Evolutionary conservation across 2,888 invertebrate genomes (phyloP), one percentile per base, ranked within the genome.

Genomic region (Ellobium chinense): DNA sequence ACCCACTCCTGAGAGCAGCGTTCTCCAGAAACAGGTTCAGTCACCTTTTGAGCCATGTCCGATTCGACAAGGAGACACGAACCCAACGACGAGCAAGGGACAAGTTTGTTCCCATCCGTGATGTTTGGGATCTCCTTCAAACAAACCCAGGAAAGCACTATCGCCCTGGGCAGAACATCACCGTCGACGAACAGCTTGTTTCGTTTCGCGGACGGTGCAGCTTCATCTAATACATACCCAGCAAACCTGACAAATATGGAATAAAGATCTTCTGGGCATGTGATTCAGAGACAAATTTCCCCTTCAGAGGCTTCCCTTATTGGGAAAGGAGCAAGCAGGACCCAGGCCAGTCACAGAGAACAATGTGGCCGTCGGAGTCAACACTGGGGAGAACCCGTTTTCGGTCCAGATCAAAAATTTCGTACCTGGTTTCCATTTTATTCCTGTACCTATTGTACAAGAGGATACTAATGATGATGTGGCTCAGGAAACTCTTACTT

Each of bases 1-100:
- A 70, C 24, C 27, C 70, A 12, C n/a, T 70, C 27, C 60, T 78
- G 62, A 73, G 58, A 60, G 73, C 60, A 73, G 34, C 58, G 2
- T 73, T 73, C 31, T 29, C 34, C 1, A 56, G 56, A 60, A 29
- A 58, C 12, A 37, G 73, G 36, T 73, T 73, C 58, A 73, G 46
- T 54, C 39, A 54, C 70, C 70, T 70, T 70, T 27, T 70, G 73
- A 73, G 58, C 36, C 73, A 73, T 36, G 31, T 73, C 31, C 73
- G 60, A 3, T 73, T 73, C 60, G 60, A 73, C 73, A 73, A 73
- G 34, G 58, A 2, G 21, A 73, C 73, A 60, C 27, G 73, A 34
- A 34, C 58, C 18, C 34, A 12, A 14, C 73, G 73, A 12, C 58
- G 73, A 58, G 58, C 73, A 34, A 56, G 58, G 29, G 78, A 72